Evolutionary conservation across 1,140 invertebrate species (phyloP), one percentile per base, ranked within the genome.

Genomic region (Drosophila simulans): DNA sequence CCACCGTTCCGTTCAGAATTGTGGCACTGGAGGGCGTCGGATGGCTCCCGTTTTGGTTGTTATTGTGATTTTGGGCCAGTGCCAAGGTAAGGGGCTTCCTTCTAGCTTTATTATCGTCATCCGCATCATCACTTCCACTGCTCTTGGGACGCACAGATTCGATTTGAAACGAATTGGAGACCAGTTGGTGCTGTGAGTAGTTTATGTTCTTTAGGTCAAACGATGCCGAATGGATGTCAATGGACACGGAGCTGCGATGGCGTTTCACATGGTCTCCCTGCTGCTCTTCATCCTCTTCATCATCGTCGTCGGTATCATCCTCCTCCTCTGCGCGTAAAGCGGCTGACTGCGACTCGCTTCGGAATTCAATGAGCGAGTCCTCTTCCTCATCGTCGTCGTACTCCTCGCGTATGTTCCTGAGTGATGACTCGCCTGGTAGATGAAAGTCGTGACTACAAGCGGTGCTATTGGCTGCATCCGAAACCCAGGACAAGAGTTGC

Each of bases 101-200:
- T 4, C 58, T 43, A 1, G 43, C 48, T 27, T 45, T 73, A 3
- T 35, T 43, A 54, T 65, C 49, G 3, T 76, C 65, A 2, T 72
- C 71, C 2, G 62, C 62, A 7, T 51, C 57, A 22, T 80, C 80
- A 22, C 66, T 80, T 11, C 22, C 43, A 39, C 60, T 56, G 35
- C 52, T 52, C 42, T 86, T 82, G 11, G 79, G 73, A 37, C 91
- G 93, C 34, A 93, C 82, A 60, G 90, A 91, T 75, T 90, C 90
- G 64, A 92, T 92, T 85, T 91, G 80, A 84, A 92, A 92, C 15
- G 86, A 92, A 65, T 92, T 90, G 5, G 91, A 92, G 12, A 76
- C 71, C 52, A 92, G 51, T 45, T 91, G 82, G 65, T 88, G 79
- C 46, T 86, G 86, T 10, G 78, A 58, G 58, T 77, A 91, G 46